These are phyloP conservation scores for Ctenopoma kingsleyae DNA, from an alignment of 2,797 vertebrate species.

Conservation along the genomic window DNA sequence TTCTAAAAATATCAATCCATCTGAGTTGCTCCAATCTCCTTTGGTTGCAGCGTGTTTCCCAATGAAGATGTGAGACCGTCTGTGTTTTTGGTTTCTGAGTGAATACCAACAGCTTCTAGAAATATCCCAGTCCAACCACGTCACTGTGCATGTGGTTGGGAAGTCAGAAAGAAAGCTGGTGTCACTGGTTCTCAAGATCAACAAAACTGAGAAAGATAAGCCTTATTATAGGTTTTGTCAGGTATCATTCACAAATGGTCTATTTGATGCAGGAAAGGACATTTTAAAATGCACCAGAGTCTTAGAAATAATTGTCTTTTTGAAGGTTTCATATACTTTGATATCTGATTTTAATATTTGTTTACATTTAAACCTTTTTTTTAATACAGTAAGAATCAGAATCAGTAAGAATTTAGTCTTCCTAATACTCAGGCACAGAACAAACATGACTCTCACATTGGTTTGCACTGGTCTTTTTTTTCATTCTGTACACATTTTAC, in stretches of 20 bases:
- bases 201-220: slow-evolving; percentile 47
- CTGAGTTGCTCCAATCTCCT: slow-evolving; percentile 40
- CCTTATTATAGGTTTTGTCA: slow-evolving; percentile 21
- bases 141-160: slow-evolving; percentile 62
- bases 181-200: slow-evolving; percentile 46
- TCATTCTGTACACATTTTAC: slow-evolving; percentile 1
- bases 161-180: slow-evolving; percentile 67
- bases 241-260: slow-evolving; percentile 24
- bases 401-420: too few species aligned
- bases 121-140: slow-evolving; percentile 64
- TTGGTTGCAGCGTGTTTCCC: slow-evolving; percentile 53
- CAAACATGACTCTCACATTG: slow-evolving; percentile 4
- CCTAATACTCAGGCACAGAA: not conserved
- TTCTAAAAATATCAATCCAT: slow-evolving; percentile 39
- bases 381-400: not conserved
- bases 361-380: too few species aligned
- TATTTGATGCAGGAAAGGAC: not conserved
- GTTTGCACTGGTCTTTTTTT: not conserved
- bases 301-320: not conserved
- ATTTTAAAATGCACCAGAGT: slow-evolving; percentile 2
- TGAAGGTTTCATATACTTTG: not conserved
- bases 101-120: slow-evolving; percentile 70
- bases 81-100: slow-evolving; percentile 69
- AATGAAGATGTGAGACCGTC: slow-evolving; percentile 64
- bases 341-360: not conserved